A percentile compares a stretch with the other conserved stretches of the same genome.
Evolutionary conservation across 2,797 vertebrate species (phyloP).

Genomic region (Coregonus ussuriensis): DNA sequence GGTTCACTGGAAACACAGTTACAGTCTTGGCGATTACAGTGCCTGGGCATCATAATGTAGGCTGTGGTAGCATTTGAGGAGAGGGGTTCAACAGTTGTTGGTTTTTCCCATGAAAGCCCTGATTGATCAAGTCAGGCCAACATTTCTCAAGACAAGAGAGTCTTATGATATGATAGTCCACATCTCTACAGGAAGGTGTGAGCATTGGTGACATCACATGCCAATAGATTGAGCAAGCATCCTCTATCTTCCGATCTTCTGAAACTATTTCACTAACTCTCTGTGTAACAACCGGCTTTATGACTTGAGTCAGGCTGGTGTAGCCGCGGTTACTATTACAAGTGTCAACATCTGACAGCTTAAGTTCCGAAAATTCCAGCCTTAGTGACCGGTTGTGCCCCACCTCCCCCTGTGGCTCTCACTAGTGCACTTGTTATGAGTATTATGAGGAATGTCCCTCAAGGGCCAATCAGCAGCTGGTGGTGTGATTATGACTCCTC

Average conservation of each 20-base stretch:
- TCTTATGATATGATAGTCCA: background rate
- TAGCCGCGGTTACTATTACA: background rate
- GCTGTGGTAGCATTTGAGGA: background rate
- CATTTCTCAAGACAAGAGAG: background rate
- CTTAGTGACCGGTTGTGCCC: constrained; percentile 14
- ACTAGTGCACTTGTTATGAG: constrained; percentile 55
- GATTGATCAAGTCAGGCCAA: background rate
- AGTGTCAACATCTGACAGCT: constrained; percentile 17
- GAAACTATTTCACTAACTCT: background rate
- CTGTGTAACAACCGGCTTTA: background rate
- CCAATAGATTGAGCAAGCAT: background rate
- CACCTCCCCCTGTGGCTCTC: constrained; percentile 32
- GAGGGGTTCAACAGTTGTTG: background rate
- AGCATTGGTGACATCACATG: background rate
- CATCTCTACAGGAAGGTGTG: background rate
- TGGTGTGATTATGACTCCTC: constrained; percentile 80
- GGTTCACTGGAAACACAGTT: background rate
- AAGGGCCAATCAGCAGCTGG: constrained; percentile 69
- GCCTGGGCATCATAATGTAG: background rate
- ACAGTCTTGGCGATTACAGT: background rate
- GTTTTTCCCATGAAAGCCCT: background rate
- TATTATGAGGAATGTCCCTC: constrained; percentile 57
- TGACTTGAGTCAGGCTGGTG: background rate
- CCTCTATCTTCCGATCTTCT: background rate
- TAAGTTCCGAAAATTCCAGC: constrained; percentile 29